Evolutionary conservation across 2,113 vertebrate genomes (phyloP).

Genomic region (Mobula birostris): DNA sequence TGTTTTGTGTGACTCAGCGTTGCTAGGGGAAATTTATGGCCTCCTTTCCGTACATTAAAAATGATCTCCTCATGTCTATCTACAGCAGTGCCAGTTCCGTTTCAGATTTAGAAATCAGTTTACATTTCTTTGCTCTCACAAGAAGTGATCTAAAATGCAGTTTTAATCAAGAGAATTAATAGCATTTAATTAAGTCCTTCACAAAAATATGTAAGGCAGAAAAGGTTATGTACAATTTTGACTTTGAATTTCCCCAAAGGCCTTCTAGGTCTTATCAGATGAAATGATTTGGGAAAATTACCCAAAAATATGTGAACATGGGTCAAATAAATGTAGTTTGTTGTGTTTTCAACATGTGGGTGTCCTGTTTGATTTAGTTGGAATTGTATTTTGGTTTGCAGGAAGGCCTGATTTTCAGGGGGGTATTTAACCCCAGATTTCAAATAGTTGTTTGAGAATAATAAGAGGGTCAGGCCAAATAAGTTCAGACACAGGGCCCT

Average conservation of each 20-base stretch:
- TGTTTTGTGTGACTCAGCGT: neutral
- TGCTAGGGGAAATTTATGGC: constrained; percentile 24
- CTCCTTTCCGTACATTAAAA: neutral
- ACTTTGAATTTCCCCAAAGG: constrained; percentile 25
- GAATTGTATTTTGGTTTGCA: neutral
- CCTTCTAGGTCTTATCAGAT: constrained; percentile 23
- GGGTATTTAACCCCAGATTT: neutral
- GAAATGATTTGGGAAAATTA: constrained; percentile 34
- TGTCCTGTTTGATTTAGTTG: constrained; percentile 23
- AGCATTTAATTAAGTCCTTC: constrained; percentile 25
- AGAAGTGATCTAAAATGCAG: neutral
- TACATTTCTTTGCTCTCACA: constrained; percentile 3
- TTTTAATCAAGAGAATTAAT: constrained; percentile 31
- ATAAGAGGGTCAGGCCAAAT: neutral
- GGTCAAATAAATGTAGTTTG: neutral
- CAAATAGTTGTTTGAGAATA: neutral
- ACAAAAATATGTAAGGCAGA: constrained; percentile 20
- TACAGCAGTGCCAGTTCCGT: constrained; percentile 36
- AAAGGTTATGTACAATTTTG: constrained; percentile 14
- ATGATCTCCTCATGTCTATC: constrained; percentile 29
- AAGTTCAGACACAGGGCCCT: neutral
- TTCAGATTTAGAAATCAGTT: neutral
- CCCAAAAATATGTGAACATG: constrained; percentile 29
- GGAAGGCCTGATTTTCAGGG: neutral
- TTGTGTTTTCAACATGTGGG: neutral